A percentile compares a stretch with the other conserved stretches of the same genome.
Conservation (phyloP, 64 coral and sea anemone species). For the Stichodactyla mertensii region DNA sequence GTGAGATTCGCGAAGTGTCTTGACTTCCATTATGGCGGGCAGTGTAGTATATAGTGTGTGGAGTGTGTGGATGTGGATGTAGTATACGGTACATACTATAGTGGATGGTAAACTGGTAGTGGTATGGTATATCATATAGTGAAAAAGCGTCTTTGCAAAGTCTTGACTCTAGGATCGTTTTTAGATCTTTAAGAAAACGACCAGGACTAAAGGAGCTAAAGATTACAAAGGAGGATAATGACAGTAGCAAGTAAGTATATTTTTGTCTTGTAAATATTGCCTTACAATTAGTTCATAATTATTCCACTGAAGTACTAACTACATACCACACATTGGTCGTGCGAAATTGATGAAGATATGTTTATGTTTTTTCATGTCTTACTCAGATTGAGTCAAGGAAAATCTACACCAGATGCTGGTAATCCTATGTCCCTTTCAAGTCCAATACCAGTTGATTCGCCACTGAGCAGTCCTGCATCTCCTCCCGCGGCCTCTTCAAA, state of each 20-base stretch:
- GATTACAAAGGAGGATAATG: constrained; percentile 14
- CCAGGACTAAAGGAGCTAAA: constrained; percentile 12
- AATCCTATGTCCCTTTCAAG: neutral
- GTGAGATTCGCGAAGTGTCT: no score
- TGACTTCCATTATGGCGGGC: no score
- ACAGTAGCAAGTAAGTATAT: constrained; percentile 3
- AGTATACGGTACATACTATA: no score
- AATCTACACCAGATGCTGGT: neutral
- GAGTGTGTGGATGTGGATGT: no score
- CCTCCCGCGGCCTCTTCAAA: neutral
- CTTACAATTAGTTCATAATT: no score
- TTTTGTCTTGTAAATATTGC: neutral
- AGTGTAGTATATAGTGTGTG: no score
- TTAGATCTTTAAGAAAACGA: constrained; percentile 14
- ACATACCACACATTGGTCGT: no score
- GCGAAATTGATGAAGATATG: no score
- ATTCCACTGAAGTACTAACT: no score
- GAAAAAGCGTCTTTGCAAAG: no score
- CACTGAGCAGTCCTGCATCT: neutral
- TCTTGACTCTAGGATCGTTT: neutral
- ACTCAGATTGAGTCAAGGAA: neutral
- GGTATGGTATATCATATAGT: no score
- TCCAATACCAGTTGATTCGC: neutral
- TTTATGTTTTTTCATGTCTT: neutral
- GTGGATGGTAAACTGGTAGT: no score